A percentile compares a stretch with the other conserved stretches of the same genome.
Conservation (phyloP, 2,888 invertebrate genomes). For the Cosmorhoe ocellata region DNA sequence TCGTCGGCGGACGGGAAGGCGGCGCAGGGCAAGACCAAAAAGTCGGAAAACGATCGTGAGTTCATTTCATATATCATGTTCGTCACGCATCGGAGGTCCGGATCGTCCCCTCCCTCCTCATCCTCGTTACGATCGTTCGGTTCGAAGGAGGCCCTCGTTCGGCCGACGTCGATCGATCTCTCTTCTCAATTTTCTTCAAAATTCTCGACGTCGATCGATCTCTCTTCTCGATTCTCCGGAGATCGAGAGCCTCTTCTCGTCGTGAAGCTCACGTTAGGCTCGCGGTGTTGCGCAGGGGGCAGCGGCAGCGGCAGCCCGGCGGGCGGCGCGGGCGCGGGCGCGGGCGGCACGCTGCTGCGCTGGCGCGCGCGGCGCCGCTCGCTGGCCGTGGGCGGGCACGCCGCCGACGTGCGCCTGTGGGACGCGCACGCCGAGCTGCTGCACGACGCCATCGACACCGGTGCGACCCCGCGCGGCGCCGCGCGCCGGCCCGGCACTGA, state of each 20-base stretch:
- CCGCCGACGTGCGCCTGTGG: conserved; percentile 91
- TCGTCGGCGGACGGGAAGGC: conserved; percentile 55
- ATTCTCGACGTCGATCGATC: no score
- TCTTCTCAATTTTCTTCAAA: no score
- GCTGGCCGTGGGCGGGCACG: conserved; percentile 91
- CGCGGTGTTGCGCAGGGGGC: conserved; percentile 15
- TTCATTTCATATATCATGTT: conserved; percentile 19
- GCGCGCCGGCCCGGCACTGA: conserved; percentile 90
- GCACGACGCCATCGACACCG: conserved; percentile 89
- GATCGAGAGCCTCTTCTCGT: no score
- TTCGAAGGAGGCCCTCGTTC: no score
- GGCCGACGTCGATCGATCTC: no score
- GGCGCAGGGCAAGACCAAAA: conserved; percentile 44
- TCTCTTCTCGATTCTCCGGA: no score
- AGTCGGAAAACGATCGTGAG: conserved; percentile 51
- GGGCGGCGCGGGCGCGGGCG: conserved; percentile 13
- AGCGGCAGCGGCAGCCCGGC: conserved; percentile 23
- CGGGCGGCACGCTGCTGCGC: conserved; percentile 87
- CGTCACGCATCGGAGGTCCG: no score
- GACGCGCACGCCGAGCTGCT: conserved; percentile 92
- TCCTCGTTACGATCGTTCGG: no score
- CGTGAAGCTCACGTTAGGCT: no score
- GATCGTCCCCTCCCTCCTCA: no score
- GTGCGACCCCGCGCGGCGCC: conserved; percentile 85
- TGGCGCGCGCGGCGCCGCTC: conserved; percentile 93